Conservation (phyloP, 2,888 invertebrate species). For the Cremastinae sp. region DNA sequence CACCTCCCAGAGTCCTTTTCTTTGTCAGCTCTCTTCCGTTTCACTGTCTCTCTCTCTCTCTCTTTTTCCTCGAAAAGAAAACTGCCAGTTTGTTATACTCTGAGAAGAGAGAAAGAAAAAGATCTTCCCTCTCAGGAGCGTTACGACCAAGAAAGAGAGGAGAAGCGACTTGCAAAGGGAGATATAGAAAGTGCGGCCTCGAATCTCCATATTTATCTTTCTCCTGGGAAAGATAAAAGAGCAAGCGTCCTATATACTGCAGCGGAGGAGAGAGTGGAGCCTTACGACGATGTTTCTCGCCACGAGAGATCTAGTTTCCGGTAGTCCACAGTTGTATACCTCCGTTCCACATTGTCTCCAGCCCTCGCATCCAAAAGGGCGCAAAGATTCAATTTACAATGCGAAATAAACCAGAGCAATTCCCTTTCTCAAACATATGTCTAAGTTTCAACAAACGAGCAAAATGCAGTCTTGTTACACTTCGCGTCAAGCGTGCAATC, state of each 20-base stretch:
- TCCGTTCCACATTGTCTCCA: slow-evolving; percentile 31
- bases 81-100: slow-evolving; percentile 16
- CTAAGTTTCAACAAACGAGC: background rate
- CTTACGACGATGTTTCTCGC: slow-evolving; percentile 50
- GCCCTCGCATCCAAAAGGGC: slow-evolving; percentile 18
- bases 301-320: slow-evolving; percentile 52
- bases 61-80: slow-evolving; percentile 23
- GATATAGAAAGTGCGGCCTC: slow-evolving; percentile 34
- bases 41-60: background rate
- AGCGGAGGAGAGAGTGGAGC: slow-evolving; percentile 22
- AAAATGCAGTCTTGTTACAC: slow-evolving; percentile 38
- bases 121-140: background rate
- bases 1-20: no score
- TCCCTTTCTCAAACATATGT: background rate
- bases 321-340: slow-evolving; percentile 48
- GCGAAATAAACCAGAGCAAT: background rate
- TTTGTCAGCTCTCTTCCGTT: no score
- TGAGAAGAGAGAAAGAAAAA: background rate
- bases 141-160: background rate
- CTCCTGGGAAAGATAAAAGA: slow-evolving; percentile 62
- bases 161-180: background rate
- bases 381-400: background rate
- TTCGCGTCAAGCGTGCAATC: slow-evolving; percentile 36
- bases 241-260: slow-evolving; percentile 46
- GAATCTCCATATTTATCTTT: slow-evolving; percentile 66